Conservation (phyloP, 2,113 vertebrate genomes). For the Forbesichthys agassizii region DNA sequence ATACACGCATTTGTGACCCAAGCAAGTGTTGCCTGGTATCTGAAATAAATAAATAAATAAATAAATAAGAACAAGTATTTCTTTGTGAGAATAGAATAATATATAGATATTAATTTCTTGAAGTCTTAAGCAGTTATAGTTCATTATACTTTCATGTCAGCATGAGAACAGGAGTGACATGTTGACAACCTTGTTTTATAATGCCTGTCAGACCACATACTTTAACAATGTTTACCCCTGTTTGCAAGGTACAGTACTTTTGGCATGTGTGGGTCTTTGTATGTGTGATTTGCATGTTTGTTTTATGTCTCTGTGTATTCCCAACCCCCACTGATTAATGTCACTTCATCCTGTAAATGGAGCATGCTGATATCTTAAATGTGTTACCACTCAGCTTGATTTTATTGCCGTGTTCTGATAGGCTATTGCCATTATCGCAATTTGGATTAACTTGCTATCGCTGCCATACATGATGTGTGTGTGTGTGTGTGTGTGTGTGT, state of each 20-base stretch:
- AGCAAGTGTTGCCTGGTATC: neutral
- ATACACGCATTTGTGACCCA: conserved; percentile 6
- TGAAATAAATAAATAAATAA: too few relatives aligned
- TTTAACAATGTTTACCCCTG: conserved; percentile 11
- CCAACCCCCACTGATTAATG: conserved; percentile 66
- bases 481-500: conserved; percentile 24
- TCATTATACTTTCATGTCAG: conserved; percentile 14
- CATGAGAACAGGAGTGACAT: conserved; percentile 29
- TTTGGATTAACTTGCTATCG: conserved; percentile 73
- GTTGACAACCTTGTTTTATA: conserved; percentile 27
- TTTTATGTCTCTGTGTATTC: conserved; percentile 57
- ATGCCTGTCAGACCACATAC: conserved; percentile 17
- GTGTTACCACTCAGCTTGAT: conserved; percentile 65
- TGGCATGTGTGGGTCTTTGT: conserved; percentile 17
- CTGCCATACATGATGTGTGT: conserved; percentile 42
- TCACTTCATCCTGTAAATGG: conserved; percentile 64
- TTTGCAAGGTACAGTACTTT: conserved; percentile 26
- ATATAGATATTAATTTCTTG: conserved; percentile 44
- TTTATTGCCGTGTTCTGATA: conserved; percentile 72
- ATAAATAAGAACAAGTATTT: neutral
- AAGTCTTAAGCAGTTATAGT: conserved; percentile 35
- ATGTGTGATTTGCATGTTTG: conserved; percentile 60
- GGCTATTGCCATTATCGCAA: conserved; percentile 69
- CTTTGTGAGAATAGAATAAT: conserved; percentile 29
- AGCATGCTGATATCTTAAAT: conserved; percentile 64